Conservation (phyloP, 2,888 invertebrate genomes). For the Microdon myrmicae region DNA sequence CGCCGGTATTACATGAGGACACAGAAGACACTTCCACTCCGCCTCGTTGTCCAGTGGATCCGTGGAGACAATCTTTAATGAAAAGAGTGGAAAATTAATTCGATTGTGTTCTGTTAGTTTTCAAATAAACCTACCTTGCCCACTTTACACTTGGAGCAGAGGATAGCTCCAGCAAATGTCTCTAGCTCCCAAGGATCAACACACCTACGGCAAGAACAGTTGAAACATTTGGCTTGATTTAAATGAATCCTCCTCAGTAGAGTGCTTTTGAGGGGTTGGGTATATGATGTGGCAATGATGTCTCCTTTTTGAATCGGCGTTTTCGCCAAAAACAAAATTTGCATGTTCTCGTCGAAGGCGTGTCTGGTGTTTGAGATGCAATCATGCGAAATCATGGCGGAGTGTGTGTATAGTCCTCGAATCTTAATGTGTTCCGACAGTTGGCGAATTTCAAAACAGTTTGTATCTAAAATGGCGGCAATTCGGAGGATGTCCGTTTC, state of each 20-base stretch:
- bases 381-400: constrained; percentile 78
- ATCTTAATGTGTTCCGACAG: constrained; percentile 66
- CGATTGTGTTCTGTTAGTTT: too few relatives aligned
- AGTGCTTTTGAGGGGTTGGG: constrained; percentile 77
- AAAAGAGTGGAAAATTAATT: neutral
- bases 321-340: constrained; percentile 74
- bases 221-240: constrained; percentile 74
- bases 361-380: constrained; percentile 80
- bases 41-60: constrained; percentile 72
- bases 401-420: constrained; percentile 74
- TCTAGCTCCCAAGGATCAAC: constrained; percentile 77
- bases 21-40: constrained; percentile 75
- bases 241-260: constrained; percentile 74
- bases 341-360: constrained; percentile 72
- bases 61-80: constrained; percentile 70
- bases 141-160: constrained; percentile 73
- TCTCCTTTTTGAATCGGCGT: constrained; percentile 73
- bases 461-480: constrained; percentile 78
- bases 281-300: constrained; percentile 76
- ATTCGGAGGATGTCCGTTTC: constrained; percentile 72
- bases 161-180: constrained; percentile 73
- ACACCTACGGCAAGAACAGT: constrained; percentile 76
- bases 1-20: constrained; percentile 70
- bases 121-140: constrained; percentile 60
- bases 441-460: constrained; percentile 75